Evolutionary conservation across 2,797 vertebrate genomes (phyloP).

Genomic region (Meda fulgida): DNA sequence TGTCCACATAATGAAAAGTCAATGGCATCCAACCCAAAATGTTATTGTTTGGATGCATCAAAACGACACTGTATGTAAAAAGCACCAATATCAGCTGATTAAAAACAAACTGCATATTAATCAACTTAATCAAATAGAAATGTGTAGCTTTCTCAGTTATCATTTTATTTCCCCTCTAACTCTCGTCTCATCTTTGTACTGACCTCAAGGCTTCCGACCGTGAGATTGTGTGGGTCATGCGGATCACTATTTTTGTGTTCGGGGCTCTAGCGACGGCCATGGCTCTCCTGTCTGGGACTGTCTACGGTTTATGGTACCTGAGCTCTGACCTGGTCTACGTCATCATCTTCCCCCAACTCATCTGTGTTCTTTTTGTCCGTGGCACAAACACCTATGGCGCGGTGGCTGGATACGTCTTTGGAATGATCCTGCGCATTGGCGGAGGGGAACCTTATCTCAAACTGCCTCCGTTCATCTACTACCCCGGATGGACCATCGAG

Average conservation of each 20-base stretch:
- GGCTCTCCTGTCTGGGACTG: conserved; percentile 91
- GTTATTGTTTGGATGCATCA: not conserved
- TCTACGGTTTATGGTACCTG: conserved; percentile 98
- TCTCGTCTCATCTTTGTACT: not conserved
- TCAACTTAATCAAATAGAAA: not conserved
- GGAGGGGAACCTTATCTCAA: conserved; percentile 93
- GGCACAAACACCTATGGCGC: conserved; percentile 97
- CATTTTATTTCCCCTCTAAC: conserved; percentile 7
- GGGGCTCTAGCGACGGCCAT: conserved; percentile 92
- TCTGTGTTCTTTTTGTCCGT: conserved; percentile 93
- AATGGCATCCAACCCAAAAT: not conserved
- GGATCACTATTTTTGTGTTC: conserved; percentile 92
- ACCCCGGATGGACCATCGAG: conserved; percentile 87
- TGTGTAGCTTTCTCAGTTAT: not conserved
- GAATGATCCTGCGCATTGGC: conserved; percentile 89
- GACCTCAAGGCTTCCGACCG: conserved; percentile 87
- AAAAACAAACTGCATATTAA: not conserved
- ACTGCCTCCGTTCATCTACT: conserved; percentile 92
- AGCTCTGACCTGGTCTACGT: conserved; percentile 98
- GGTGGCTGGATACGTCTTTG: conserved; percentile 90
- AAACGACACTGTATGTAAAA: not conserved
- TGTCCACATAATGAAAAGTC: not conserved
- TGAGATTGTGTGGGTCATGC: conserved; percentile 97
- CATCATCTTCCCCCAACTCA: conserved; percentile 96
- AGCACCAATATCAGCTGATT: not conserved